Conservation (phyloP, 92 coral and sea anemone species). For the Palythoa caribaeorum region DNA sequence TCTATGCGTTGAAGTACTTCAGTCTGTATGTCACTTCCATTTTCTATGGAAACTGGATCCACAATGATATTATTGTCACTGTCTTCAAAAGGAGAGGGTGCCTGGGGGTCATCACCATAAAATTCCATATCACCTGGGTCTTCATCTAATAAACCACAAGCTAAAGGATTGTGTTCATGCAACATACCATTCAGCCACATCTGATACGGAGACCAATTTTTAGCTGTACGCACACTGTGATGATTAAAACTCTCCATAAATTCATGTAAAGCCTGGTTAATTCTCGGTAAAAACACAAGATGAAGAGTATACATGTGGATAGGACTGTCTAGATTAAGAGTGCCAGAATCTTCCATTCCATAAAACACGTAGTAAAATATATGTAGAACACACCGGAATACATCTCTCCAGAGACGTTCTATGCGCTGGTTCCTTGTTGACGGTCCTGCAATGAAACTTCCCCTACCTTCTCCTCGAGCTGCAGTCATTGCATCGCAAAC, state of each 20-base stretch:
- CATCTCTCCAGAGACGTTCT: conserved; percentile 6
- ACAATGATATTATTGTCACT: conserved; percentile 51
- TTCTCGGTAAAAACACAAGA: not conserved
- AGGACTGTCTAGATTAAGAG: conserved; percentile 1
- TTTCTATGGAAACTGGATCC: conserved; percentile 36
- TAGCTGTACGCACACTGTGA: not conserved
- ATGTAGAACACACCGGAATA: not conserved
- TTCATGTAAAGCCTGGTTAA: not conserved
- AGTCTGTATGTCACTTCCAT: conserved; percentile 33
- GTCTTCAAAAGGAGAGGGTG: conserved; percentile 53
- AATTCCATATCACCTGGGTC: conserved; percentile 38
- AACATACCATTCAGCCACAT: conserved; percentile 4
- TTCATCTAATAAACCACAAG: conserved; percentile 50
- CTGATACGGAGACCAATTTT: not conserved
- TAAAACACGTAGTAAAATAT: not conserved
- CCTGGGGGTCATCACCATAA: conserved; percentile 44
- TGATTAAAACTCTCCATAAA: not conserved
- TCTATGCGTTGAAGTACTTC: conserved; percentile 17
- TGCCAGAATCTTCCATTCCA: not conserved
- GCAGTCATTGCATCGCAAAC: not conserved
- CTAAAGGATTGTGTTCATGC: conserved; percentile 47
- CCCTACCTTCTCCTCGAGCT: not conserved
- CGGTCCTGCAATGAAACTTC: not conserved
- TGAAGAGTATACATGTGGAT: conserved; percentile 7
- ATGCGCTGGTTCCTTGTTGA: not conserved